Percentiles rank a stretch among this genome's conserved stretches.
phyloP scores from a whole-genome alignment of 2,113 vertebrate species.

The Lampris megalopsis region DNA sequence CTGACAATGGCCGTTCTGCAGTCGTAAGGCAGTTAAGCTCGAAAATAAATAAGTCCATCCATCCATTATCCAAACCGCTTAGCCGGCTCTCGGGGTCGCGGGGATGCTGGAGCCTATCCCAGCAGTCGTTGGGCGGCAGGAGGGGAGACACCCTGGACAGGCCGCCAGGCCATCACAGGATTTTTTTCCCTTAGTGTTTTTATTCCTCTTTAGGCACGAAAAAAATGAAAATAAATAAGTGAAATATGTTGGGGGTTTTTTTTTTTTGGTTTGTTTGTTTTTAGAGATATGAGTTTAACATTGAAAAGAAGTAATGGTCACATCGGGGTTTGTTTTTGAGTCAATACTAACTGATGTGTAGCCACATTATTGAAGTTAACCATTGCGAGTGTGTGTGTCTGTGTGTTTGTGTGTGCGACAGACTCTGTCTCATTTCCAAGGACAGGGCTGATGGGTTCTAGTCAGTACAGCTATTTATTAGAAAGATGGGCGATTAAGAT shows the following conservation, averaged over 20 bases:
- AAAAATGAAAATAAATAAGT: no score
- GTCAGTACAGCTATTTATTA: conserved; percentile 63
- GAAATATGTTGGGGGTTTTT: no score
- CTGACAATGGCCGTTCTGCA: neutral
- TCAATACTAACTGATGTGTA: neutral
- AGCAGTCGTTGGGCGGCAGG: no score
- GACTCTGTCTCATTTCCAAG: conserved; percentile 48
- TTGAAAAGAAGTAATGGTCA: neutral
- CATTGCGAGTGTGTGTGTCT: neutral
- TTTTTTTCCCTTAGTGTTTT: no score
- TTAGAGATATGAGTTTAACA: neutral
- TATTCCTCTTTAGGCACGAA: no score
- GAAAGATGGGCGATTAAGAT: conserved; percentile 53
- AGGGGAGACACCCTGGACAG: no score
- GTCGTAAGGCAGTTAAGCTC: neutral
- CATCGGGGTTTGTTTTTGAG: neutral
- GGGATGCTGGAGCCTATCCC: no score
- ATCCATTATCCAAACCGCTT: no score
- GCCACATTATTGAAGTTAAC: conserved; percentile 44
- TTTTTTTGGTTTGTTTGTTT: no score
- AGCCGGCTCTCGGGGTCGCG: no score
- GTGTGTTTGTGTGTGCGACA: conserved; percentile 30
- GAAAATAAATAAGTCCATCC: neutral
- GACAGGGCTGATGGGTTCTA: conserved; percentile 63
- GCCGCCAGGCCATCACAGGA: no score